These are phyloP conservation scores for Bicyclus anynana DNA, from an alignment of 1,140 invertebrate species.

Conservation along the genomic window DNA sequence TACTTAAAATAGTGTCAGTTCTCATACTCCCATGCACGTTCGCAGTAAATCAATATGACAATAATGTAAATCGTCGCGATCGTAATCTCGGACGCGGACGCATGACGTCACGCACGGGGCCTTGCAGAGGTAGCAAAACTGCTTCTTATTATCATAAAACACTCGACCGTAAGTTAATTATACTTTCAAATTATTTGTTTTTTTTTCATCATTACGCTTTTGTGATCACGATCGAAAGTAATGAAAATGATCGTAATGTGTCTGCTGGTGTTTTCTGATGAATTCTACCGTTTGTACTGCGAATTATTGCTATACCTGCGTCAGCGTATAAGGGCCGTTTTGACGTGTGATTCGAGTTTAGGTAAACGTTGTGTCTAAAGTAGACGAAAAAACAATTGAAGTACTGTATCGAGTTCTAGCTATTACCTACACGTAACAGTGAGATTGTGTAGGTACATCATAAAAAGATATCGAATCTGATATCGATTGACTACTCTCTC, in stretches of 20 bases:
- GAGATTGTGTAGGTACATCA: too few species aligned
- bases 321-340: too few species aligned
- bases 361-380: too few species aligned
- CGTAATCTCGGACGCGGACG: constrained; percentile 49
- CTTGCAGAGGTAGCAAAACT: constrained; percentile 40
- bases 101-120: constrained; percentile 58
- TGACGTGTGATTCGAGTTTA: too few species aligned
- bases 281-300: too few species aligned
- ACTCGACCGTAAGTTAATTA: not conserved
- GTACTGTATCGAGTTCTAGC: too few species aligned
- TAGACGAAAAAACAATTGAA: too few species aligned
- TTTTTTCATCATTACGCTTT: constrained; percentile 1
- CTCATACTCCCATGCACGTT: constrained; percentile 16
- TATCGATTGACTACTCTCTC: too few species aligned
- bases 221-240: constrained; percentile 1
- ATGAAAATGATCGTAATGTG: not conserved
- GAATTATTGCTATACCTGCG: too few species aligned
- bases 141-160: constrained; percentile 27
- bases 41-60: constrained; percentile 62
- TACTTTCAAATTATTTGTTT: not conserved
- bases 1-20: constrained; percentile 41
- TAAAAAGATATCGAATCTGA: too few species aligned
- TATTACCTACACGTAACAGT: too few species aligned
- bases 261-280: not conserved
- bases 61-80: constrained; percentile 64